Evolutionary conservation across 30 jellyfish, hydroid and myxozoan species (phyloP).

Genomic region (Pseudorhiza aurosa): DNA sequence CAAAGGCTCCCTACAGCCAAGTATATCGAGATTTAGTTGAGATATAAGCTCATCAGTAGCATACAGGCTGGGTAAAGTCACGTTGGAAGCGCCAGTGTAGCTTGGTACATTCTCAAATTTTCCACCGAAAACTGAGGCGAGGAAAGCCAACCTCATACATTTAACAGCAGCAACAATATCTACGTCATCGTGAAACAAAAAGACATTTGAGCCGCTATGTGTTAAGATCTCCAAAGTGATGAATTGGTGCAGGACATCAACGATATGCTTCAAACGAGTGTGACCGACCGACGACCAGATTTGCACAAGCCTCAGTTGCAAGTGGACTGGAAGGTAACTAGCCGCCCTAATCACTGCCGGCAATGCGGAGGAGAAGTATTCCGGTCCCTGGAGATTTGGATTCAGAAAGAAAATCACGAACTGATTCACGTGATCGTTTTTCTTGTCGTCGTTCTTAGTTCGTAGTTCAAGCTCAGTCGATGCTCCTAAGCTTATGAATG

Average conservation of each 20-base stretch:
- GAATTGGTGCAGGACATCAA: slow-evolving; percentile 72
- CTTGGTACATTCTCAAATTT: slow-evolving; percentile 2
- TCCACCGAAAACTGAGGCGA: slow-evolving; percentile 84
- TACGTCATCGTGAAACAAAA: slow-evolving; percentile 69
- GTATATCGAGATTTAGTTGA: slow-evolving; percentile 22
- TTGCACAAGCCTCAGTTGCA: slow-evolving; percentile 48
- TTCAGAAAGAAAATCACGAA: slow-evolving; percentile 69
- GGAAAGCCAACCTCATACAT: slow-evolving; percentile 71
- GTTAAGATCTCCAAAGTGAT: slow-evolving; percentile 61
- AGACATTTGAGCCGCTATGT: slow-evolving; percentile 29
- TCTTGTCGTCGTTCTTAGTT: background rate
- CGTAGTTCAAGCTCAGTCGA: slow-evolving; percentile 64
- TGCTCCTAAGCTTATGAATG: slow-evolving; percentile 74
- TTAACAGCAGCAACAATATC: slow-evolving; percentile 69
- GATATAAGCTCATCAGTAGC: slow-evolving; percentile 47
- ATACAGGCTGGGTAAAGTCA: background rate
- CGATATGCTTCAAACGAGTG: slow-evolving; percentile 35
- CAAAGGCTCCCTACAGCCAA: slow-evolving; percentile 67
- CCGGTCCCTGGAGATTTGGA: slow-evolving; percentile 77
- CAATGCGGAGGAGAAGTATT: slow-evolving; percentile 67
- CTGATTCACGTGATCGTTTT: slow-evolving; percentile 53
- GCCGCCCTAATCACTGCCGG: slow-evolving; percentile 78
- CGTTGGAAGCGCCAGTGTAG: background rate
- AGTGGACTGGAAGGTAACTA: slow-evolving; percentile 23
- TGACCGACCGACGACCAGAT: slow-evolving; percentile 55